Evolutionary conservation across 2,888 invertebrate species (phyloP), one percentile per base, ranked within the genome.

Genomic region (Gasteruption jaculator): DNA sequence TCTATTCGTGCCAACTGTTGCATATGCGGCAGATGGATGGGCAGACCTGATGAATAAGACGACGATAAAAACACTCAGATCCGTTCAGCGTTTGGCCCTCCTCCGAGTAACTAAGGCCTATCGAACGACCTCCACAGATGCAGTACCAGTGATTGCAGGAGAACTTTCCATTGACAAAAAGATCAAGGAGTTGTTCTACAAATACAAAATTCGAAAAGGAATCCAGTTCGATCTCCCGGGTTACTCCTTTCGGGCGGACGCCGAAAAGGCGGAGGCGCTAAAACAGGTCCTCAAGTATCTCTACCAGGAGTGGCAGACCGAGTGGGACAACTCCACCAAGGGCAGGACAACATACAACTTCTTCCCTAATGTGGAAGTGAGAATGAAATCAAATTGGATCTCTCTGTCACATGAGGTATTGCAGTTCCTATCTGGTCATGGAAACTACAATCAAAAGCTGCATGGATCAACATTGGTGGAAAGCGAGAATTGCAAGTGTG

Each of bases 241-340:
- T n/a, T n/a, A n/a, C n/a, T n/a, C n/a, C n/a, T n/a, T n/a, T n/a
- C n/a, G n/a, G n/a, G n/a, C n/a, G n/a, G n/a, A n/a, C n/a, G 6
- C 6, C 15, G 6, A 16, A 8, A 16, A 11, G 16, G 15, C 8
- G 6, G 12, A 14, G 16, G 11, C 18, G 15, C 5, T 32, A 14
- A 16, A 32, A n/a, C n/a, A n/a, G n/a, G n/a, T n/a, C n/a, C n/a
- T n/a, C n/a, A n/a, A n/a, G n/a, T n/a, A n/a, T n/a, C n/a, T n/a
- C n/a, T n/a, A n/a, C n/a, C n/a, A n/a, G 11, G n/a, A 19, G 15
- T 47, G 47, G 41, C 44, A 47, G 18, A 4, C 15, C 1, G 21
- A 31, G 7, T 44, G 44, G 47, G 11, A 16, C 4, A 3, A 15
- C 2, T 41, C 43, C 8, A n/a, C 12, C 5, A 29, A 41, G 16